Conservation (phyloP, 2,888 invertebrate genomes). For the Piscicola geometra region DNA sequence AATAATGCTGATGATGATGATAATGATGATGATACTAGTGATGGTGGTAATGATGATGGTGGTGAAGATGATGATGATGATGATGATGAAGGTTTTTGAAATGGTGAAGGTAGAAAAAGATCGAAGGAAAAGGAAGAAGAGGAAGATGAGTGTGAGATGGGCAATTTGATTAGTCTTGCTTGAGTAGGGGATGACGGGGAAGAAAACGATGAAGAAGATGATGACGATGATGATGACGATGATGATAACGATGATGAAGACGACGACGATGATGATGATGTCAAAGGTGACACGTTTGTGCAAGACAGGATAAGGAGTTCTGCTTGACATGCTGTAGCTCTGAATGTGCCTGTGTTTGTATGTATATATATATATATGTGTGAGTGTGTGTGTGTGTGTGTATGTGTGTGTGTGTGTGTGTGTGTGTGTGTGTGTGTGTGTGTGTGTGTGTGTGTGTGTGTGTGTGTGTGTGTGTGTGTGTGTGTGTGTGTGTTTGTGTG, state of each 20-base stretch:
- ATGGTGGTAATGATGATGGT: not conserved
- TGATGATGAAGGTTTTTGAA: not conserved
- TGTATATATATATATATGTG: too few relatives aligned
- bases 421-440: too few relatives aligned
- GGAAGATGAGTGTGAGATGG: not conserved
- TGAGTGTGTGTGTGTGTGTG: too few relatives aligned
- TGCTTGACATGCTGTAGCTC: conserved; percentile 6
- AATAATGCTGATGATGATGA: not conserved
- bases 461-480: too few relatives aligned
- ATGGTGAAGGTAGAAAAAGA: not conserved
- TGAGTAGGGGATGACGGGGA: not conserved
- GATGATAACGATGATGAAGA: not conserved
- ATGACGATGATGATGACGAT: not conserved
- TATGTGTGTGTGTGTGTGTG: too few relatives aligned
- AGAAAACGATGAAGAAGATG: not conserved
- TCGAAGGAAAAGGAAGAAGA: not conserved
- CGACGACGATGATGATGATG: not conserved
- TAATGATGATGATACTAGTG: not conserved
- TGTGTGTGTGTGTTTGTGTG: too few relatives aligned
- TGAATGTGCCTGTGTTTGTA: not conserved
- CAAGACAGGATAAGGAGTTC: not conserved
- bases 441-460: too few relatives aligned
- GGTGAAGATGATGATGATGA: not conserved
- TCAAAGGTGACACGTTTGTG: not conserved
- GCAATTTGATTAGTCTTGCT: too few relatives aligned